Evolutionary conservation across 2,888 invertebrate species (phyloP).

Genomic region (Pollenia griseotomentosa): DNA sequence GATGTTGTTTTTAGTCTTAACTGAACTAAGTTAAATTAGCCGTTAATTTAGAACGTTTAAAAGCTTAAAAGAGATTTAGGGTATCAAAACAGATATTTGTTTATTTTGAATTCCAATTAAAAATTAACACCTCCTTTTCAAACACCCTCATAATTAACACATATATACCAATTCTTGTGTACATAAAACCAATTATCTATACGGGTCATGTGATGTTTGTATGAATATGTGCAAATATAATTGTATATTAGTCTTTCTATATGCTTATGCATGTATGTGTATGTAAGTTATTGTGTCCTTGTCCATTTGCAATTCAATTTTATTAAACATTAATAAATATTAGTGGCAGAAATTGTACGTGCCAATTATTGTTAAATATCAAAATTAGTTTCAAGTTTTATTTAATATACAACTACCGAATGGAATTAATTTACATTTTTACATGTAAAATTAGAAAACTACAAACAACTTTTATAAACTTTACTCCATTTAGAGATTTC

Average conservation of each 20-base stretch:
- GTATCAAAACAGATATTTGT: neutral
- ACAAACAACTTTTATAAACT: no score
- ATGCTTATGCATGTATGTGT: neutral
- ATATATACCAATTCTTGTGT: neutral
- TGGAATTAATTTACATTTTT: neutral
- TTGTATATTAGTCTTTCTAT: neutral
- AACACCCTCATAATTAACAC: neutral
- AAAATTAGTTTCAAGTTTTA: slow-evolving; percentile 62
- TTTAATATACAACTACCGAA: slow-evolving; percentile 38
- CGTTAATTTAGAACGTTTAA: neutral
- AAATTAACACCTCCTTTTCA: slow-evolving; percentile 1
- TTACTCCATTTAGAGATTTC: no score
- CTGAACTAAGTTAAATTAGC: no score
- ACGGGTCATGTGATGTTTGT: slow-evolving; percentile 26
- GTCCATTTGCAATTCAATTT: slow-evolving; percentile 56
- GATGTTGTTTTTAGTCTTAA: no score
- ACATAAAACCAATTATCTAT: slow-evolving; percentile 32
- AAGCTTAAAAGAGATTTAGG: neutral
- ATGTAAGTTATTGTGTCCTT: neutral
- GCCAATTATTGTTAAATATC: slow-evolving; percentile 63
- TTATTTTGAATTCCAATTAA: neutral
- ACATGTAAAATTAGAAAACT: neutral
- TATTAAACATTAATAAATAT: slow-evolving; percentile 61
- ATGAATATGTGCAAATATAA: slow-evolving; percentile 12
- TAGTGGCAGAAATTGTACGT: slow-evolving; percentile 61